A percentile compares a stretch with the other conserved stretches of the same genome.
Conservation (phyloP, 2,797 vertebrate species). For the Enteromius mattozi region DNA sequence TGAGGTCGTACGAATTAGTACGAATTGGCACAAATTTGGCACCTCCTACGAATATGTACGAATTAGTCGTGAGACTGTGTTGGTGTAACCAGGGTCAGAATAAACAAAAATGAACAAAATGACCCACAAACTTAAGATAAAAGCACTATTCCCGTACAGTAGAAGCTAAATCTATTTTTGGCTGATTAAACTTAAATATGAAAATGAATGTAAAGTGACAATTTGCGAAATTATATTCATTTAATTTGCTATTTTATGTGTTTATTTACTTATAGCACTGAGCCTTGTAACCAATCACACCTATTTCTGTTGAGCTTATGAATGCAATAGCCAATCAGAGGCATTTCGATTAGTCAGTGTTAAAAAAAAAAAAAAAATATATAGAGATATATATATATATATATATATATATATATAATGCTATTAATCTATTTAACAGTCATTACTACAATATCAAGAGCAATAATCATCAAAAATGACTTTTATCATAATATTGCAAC, state of each 20-base stretch:
- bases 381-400: too few species aligned
- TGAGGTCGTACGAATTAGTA: too few species aligned
- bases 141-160: not conserved
- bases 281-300: too few species aligned
- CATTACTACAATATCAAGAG: not conserved
- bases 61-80: too few species aligned
- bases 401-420: too few species aligned
- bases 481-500: not conserved
- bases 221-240: too few species aligned
- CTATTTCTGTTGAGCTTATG: too few species aligned
- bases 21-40: too few species aligned
- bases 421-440: not conserved
- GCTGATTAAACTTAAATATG: not conserved
- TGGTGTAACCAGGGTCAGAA: not conserved
- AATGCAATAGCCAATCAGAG: not conserved
- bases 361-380: too few species aligned
- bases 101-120: not conserved
- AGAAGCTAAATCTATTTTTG: not conserved
- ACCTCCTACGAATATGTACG: too few species aligned
- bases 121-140: not conserved
- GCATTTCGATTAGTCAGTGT: not conserved
- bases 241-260: too few species aligned
- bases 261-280: too few species aligned
- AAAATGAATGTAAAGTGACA: not conserved
- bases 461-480: not conserved